Evolutionary conservation across 2,888 invertebrate species (phyloP), one percentile per base, ranked within the genome.

Genomic region (Andrena minutula): DNA sequence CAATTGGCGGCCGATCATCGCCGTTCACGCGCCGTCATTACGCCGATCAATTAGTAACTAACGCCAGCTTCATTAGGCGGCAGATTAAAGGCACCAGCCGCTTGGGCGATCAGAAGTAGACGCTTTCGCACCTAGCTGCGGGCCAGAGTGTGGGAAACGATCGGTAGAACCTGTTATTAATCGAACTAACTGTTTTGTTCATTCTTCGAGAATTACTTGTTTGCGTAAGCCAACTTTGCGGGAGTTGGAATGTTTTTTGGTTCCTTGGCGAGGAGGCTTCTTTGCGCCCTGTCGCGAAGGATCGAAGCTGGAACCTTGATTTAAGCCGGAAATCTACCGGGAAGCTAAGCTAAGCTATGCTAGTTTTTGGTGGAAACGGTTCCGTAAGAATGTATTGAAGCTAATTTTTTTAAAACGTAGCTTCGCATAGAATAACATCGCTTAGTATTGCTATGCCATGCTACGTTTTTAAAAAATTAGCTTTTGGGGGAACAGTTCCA

Each of bases 121-220:
- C 41, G 86, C 87, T 86, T 84, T 61, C 65, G 84, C 84, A 79
- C 51, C 12, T 53, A 7, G 65, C 63, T 16, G 65, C 49, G 47
- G 53, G 73, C 61, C 74, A 63, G 81, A 66, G 49, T 51, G 30
- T 60, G 30, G 32, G 64, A 66, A 75, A 26, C 4, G 8, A 53
- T 77, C 70, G 6, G 10, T 16, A 23, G 49, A 64, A 78, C 63
- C 65, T 20, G 78, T 79, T 64, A 28, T 51, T 51, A 20, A 20
- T 51, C 20, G 51, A 51, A 20, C 7, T 0, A 20, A 20, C 8
- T 8, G n/a, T 2, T 20, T 20, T 20, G 51, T 51, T n/a, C 51
- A 2, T 20, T 20, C 8, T 20, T 20, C 3, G n/a, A 20, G 51
- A 51, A 51, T 8, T 8, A n/a, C 20, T 20, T 20, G 51, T 7